phyloP scores from a whole-genome alignment of 2,113 vertebrate genomes.

The Epinephelus cyanopodus region DNA sequence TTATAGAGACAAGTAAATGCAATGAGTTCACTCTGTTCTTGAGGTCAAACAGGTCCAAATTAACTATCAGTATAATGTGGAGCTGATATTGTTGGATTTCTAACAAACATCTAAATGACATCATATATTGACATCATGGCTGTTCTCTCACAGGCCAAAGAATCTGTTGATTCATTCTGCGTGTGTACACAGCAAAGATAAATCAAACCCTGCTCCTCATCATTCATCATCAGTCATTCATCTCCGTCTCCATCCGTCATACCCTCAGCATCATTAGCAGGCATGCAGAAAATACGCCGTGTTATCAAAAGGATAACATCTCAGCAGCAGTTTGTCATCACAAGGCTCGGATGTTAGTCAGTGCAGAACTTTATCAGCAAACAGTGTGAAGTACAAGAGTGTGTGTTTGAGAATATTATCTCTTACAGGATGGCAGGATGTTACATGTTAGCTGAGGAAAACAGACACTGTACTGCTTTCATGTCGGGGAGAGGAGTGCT shows the following conservation, averaged over 20 bases:
- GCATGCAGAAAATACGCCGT: conserved; percentile 46
- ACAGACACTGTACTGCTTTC: conserved; percentile 61
- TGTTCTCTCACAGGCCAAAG: conserved; percentile 10
- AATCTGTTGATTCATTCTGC: conserved; percentile 22
- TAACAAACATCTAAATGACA: conserved; percentile 8
- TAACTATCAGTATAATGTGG: not conserved
- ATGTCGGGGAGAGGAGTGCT: conserved; percentile 41
- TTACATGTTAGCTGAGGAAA: conserved; percentile 67
- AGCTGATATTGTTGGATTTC: not conserved
- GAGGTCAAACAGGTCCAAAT: conserved; percentile 7
- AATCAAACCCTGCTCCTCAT: conserved; percentile 49
- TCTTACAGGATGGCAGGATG: conserved; percentile 67
- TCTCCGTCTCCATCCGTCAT: conserved; percentile 36
- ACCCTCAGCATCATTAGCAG: conserved; percentile 73
- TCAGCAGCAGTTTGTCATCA: conserved; percentile 49
- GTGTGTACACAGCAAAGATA: conserved; percentile 32
- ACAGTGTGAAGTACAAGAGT: conserved; percentile 25
- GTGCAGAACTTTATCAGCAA: conserved; percentile 52
- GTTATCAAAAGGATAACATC: conserved; percentile 56
- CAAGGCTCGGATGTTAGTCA: conserved; percentile 52
- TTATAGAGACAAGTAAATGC: not conserved
- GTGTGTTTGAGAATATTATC: conserved; percentile 50
- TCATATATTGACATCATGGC: not conserved
- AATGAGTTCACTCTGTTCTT: not conserved
- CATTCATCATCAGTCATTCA: conserved; percentile 44